Evolutionary conservation across 2,113 vertebrate genomes (phyloP), one percentile per base, ranked within the genome.

Genomic region (Laticauda laticaudata): DNA sequence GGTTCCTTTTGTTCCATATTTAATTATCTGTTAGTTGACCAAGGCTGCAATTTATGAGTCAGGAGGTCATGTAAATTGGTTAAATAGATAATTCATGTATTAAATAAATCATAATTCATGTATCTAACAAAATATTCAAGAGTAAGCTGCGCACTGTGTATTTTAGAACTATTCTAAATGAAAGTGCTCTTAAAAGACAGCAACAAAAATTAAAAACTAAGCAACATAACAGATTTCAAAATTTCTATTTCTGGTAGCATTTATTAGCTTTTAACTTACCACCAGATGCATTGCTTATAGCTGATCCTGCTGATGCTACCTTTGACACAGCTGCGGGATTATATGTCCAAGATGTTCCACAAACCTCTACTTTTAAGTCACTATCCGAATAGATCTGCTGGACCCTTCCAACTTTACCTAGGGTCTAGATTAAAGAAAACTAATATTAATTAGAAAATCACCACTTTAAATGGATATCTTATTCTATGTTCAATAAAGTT

Each of bases 361-460:
- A 99, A 95, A 99, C 99, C 97, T 99, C 99, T 56, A 99, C 99
- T 95, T 99, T 99, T 96, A 99, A 98, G 96, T 99, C 99, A 11
- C 99, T 99, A 98, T 99, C 99, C 57, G 99, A 99, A 97, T 99
- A 99, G 96, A 99, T 99, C 97, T 99, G 99, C 94, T 99, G 99
- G 93, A 99, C 99, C 1, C 99, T 98, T 92, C 99, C 99, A 97
- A 99, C 99, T 97, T 99, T 99, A 94, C 99, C 99, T 94, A 99
- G 98, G 93, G 99, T 99, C 99, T 99, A 97, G 92, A 95, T 95
- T 64, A 92, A 95, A 94, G 91, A 95, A 34, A 93, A 6, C 55
- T 45, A 56, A 56, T 5, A 92, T 81, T 92, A 39, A 24, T 89
- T 43, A 34, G 21, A 26, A 69, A 69, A 23, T 57, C 48, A 56